A percentile compares a stretch with the other conserved stretches of the same genome.
Conservation (phyloP, 2,797 vertebrate species). For the Helicolenus hilgendorfi region DNA sequence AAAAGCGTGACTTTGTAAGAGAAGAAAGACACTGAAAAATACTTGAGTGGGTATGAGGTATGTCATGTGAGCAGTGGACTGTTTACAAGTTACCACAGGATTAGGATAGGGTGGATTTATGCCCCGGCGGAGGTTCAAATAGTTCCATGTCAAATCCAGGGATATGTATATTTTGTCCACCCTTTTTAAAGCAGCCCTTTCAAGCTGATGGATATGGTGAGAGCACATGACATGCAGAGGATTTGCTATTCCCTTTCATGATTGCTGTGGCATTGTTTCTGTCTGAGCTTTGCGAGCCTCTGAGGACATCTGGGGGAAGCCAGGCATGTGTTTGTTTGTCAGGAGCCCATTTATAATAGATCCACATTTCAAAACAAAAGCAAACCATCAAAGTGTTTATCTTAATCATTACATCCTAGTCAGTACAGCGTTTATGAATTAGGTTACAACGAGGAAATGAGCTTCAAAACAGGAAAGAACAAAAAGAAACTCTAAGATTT, state of each 20-base stretch:
- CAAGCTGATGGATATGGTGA: conserved; percentile 67
- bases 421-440: conserved; percentile 57
- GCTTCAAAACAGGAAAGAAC: conserved; percentile 51
- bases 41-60: conserved; percentile 43
- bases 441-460: conserved; percentile 49
- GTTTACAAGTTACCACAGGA: conserved; percentile 80
- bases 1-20: conserved; percentile 32
- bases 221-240: conserved; percentile 71
- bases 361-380: conserved; percentile 81
- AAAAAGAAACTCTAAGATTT: conserved; percentile 32
- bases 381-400: conserved; percentile 77
- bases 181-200: conserved; percentile 65
- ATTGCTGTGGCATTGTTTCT: conserved; percentile 77
- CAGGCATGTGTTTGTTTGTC: conserved; percentile 85
- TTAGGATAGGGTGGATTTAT: conserved; percentile 74
- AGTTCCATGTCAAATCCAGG: conserved; percentile 77
- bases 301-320: conserved; percentile 68
- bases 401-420: conserved; percentile 66
- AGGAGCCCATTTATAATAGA: conserved; percentile 80
- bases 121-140: conserved; percentile 60
- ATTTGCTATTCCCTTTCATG: conserved; percentile 81
- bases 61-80: conserved; percentile 73
- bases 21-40: conserved; percentile 26
- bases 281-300: conserved; percentile 70
- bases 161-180: conserved; percentile 67